Conservation (phyloP, 1,140 invertebrate genomes). For the Pollicipes pollicipes region DNA sequence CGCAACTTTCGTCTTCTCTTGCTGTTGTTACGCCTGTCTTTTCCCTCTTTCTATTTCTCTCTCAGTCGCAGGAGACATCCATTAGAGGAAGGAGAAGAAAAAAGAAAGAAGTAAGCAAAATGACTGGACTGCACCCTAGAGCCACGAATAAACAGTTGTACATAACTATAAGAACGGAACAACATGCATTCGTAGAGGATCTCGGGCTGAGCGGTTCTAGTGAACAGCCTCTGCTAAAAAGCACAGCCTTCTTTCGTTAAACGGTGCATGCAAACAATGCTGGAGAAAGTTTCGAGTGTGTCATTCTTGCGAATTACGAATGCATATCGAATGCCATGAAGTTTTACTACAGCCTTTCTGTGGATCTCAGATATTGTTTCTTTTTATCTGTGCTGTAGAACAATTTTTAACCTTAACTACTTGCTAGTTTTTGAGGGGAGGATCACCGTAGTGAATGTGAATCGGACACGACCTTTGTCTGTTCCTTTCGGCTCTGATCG, state of each 20-base stretch:
- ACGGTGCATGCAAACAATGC: neutral
- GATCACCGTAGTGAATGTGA: too few species aligned
- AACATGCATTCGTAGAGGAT: neutral
- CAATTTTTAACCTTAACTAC: too few species aligned
- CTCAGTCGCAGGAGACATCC: neutral
- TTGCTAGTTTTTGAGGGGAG: too few species aligned
- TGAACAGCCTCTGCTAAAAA: too few species aligned
- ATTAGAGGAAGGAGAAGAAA: neutral
- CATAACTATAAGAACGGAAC: neutral
- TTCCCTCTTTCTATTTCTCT: neutral
- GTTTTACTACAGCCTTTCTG: neutral
- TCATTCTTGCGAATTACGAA: neutral
- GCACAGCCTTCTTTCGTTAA: neutral
- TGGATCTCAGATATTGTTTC: neutral
- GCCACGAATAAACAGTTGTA: neutral
- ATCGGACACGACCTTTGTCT: too few species aligned
- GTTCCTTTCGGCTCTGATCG: too few species aligned
- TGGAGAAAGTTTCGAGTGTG: neutral
- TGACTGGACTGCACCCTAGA: neutral
- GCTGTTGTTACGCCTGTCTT: neutral
- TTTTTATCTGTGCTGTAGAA: too few species aligned
- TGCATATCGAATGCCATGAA: neutral
- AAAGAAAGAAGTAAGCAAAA: neutral
- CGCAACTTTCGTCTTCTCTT: neutral
- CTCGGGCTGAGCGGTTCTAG: neutral